phyloP scores from a whole-genome alignment of 2,797 vertebrate genomes.

The Coluber constrictor region DNA sequence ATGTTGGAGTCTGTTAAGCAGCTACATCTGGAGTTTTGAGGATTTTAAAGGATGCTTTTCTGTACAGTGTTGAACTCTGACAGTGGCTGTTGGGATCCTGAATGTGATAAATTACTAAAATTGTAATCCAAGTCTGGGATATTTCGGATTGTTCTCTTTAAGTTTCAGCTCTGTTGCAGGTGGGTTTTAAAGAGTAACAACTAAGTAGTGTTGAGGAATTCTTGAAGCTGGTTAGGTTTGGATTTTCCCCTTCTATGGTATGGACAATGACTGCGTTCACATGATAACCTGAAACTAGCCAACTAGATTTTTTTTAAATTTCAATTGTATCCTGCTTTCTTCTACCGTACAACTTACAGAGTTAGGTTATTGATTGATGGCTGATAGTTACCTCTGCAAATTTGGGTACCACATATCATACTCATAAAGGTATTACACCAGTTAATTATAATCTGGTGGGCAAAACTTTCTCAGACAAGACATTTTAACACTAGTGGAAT shows the following conservation, averaged over 20 bases:
- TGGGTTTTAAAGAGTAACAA: background rate
- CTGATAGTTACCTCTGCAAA: background rate
- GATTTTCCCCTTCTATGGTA: too few species aligned
- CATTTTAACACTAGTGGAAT: background rate
- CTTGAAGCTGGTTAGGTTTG: background rate
- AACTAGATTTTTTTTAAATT: background rate
- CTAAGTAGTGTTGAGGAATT: background rate
- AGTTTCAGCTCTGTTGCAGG: background rate
- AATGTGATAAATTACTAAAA: background rate
- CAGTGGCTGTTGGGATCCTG: background rate
- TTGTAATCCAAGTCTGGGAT: background rate
- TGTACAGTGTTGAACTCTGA: background rate
- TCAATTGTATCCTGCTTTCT: background rate
- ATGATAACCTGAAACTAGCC: background rate
- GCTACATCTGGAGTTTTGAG: background rate
- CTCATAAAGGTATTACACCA: background rate
- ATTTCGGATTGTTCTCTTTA: background rate
- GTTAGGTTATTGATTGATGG: background rate
- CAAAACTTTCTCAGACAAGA: background rate
- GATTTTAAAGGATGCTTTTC: background rate
- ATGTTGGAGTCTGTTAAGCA: background rate
- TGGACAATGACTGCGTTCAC: background rate
- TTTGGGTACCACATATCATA: background rate
- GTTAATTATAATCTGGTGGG: background rate
- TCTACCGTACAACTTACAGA: background rate